Evolutionary conservation across 2,797 vertebrate species (phyloP).

Genomic region (Pelobates cultripes): DNA sequence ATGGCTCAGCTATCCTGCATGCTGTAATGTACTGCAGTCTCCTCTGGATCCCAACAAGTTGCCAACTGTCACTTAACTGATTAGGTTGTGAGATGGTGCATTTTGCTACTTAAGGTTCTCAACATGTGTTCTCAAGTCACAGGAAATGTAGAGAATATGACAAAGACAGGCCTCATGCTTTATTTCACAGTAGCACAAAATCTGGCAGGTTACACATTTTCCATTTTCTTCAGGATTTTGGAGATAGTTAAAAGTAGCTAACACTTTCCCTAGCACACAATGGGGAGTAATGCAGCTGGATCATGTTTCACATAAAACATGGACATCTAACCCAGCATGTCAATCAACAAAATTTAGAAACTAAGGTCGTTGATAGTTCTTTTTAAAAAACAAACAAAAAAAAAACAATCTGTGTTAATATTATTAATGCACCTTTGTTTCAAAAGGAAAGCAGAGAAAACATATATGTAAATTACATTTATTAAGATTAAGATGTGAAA

Average conservation of each 20-base stretch:
- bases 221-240: conserved; percentile 59
- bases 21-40: neutral
- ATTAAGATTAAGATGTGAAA: too few relatives aligned
- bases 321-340: too few relatives aligned
- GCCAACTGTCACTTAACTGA: conserved; percentile 16
- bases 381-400: too few relatives aligned
- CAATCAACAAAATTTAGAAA: too few relatives aligned
- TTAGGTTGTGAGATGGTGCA: conserved; percentile 38
- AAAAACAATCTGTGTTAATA: too few relatives aligned
- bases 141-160: conserved; percentile 49
- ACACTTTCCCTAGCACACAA: neutral
- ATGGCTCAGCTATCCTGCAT: conserved; percentile 5
- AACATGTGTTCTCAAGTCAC: conserved; percentile 52
- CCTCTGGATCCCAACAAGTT: neutral
- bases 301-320: neutral
- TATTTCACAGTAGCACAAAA: conserved; percentile 49
- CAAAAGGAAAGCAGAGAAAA: too few relatives aligned
- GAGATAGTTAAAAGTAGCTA: neutral
- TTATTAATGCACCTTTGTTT: too few relatives aligned
- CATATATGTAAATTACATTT: too few relatives aligned
- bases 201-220: conserved; percentile 58
- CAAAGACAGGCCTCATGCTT: conserved; percentile 53
- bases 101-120: conserved; percentile 47
- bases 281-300: neutral
- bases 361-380: too few relatives aligned